phyloP scores from a whole-genome alignment of 2,888 invertebrate species.

The Eupithecia abbreviata region DNA sequence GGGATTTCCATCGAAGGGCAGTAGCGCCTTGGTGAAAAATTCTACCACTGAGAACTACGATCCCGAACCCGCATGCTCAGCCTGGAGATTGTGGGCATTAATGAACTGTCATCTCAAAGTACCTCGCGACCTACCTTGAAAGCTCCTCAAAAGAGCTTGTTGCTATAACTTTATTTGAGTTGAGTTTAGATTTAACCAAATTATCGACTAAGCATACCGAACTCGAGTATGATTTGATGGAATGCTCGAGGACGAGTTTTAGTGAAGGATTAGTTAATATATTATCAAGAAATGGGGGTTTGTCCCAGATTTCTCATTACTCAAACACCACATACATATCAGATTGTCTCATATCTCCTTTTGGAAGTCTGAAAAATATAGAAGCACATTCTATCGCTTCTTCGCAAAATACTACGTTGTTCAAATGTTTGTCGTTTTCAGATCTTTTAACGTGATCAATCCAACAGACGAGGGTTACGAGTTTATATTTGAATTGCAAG shows the following conservation, averaged over 20 bases:
- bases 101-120: no score
- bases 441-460: slow-evolving; percentile 86
- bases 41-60: not conserved
- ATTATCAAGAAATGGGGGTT: no score
- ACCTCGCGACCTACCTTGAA: no score
- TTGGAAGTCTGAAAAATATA: not conserved
- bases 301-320: not conserved
- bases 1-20: not conserved
- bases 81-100: not conserved
- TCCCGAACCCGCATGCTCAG: not conserved
- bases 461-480: slow-evolving; percentile 85
- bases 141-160: no score
- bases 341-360: not conserved
- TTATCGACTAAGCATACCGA: no score
- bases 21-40: not conserved
- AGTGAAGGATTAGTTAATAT: no score
- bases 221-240: no score
- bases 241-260: no score
- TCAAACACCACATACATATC: not conserved
- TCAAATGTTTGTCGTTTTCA: slow-evolving; percentile 52
- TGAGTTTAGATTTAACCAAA: no score
- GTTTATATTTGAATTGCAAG: slow-evolving; percentile 83
- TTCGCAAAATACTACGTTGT: not conserved
- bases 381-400: not conserved
- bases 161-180: no score